Evolutionary conservation across 1,140 invertebrate species (phyloP).

Genomic region (Drosophila azteca): DNA sequence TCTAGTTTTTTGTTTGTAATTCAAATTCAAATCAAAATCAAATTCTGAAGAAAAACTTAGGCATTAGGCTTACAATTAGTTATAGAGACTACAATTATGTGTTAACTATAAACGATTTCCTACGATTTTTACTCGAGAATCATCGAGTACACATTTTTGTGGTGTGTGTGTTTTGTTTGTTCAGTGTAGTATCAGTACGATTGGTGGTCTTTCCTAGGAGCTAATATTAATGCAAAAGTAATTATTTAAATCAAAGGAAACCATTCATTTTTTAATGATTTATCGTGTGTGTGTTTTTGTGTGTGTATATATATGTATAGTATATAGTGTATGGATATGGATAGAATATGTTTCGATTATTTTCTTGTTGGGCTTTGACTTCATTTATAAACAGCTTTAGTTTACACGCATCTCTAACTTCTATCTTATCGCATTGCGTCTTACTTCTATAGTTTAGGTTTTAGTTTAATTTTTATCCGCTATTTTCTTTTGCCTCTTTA

Average conservation of each 20-base stretch:
- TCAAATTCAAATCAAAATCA: conserved; percentile 40
- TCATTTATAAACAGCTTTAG: conserved; percentile 51
- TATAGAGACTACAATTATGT: conserved; percentile 22
- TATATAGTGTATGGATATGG: conserved; percentile 3
- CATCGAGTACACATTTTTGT: neutral
- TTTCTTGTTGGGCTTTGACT: conserved; percentile 38
- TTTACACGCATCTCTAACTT: conserved; percentile 19
- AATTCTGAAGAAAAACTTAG: conserved; percentile 58
- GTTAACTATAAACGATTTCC: neutral
- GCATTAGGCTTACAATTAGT: neutral
- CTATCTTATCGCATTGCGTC: conserved; percentile 1
- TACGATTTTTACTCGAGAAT: too few relatives aligned
- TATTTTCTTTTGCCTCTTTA: conserved; percentile 63
- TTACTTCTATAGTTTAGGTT: conserved; percentile 27
- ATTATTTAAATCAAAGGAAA: conserved; percentile 20
- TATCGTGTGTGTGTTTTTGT: neutral
- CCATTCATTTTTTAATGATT: neutral
- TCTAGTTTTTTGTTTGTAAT: conserved; percentile 18
- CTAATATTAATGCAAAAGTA: conserved; percentile 3
- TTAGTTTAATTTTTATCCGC: conserved; percentile 25
- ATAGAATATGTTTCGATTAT: neutral
- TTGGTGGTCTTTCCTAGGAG: conserved; percentile 41
- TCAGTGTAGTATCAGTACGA: conserved; percentile 48
- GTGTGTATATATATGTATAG: neutral
- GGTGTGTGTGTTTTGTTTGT: conserved; percentile 21